Percentiles rank a stretch among this genome's conserved stretches.
Evolutionary conservation across 2,797 vertebrate genomes (phyloP).

Genomic region (Alca torda): DNA sequence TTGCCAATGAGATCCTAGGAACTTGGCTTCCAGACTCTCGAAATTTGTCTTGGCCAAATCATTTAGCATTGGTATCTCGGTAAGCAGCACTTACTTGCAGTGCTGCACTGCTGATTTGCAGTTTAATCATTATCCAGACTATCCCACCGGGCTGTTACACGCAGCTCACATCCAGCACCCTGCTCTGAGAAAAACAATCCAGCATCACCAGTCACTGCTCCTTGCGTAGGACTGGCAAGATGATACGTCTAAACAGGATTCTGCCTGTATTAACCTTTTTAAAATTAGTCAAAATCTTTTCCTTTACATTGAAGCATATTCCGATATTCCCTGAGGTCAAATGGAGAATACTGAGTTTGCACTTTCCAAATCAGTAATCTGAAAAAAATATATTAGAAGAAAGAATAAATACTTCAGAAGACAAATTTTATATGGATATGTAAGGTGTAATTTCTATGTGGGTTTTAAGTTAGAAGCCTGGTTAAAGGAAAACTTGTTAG

Average conservation of each 20-base stretch:
- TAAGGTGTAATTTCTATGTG: background rate
- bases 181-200: background rate
- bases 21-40: background rate
- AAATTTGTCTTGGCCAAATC: background rate
- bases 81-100: background rate
- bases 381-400: background rate
- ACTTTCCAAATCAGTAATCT: background rate
- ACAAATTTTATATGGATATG: background rate
- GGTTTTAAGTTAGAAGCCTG: background rate
- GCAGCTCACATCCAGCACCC: background rate
- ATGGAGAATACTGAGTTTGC: background rate
- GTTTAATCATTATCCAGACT: background rate
- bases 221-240: background rate
- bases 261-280: background rate
- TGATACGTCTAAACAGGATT: background rate
- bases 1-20: background rate
- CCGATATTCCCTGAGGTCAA: background rate
- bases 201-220: background rate
- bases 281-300: background rate
- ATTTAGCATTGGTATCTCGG: rapidly evolving
- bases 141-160: background rate
- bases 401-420: background rate
- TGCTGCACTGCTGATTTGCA: rapidly evolving
- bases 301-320: background rate
- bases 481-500: background rate